Percentiles rank a stretch among this genome's conserved stretches.
These are phyloP conservation scores for Euproctis similis DNA, from an alignment of 2,888 invertebrate species.

Conservation along the genomic window DNA sequence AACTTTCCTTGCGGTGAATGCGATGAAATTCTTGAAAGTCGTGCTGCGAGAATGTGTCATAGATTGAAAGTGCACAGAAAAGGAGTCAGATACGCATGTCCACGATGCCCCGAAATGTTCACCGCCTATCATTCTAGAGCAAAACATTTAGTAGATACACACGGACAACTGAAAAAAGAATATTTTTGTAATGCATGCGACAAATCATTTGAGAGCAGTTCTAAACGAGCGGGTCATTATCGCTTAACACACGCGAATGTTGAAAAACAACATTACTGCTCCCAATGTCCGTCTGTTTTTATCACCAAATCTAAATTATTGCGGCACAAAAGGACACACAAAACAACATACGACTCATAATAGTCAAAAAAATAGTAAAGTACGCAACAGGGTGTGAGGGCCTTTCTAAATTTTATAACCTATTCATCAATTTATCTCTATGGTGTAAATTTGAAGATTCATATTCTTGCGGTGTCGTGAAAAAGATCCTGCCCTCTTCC, in stretches of 20 bases:
- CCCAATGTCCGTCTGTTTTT: slow-evolving; percentile 39
- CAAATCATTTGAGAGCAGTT: slow-evolving; percentile 45
- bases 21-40: slow-evolving; percentile 42
- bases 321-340: slow-evolving; percentile 41
- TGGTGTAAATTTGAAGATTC: too few relatives aligned
- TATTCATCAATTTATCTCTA: too few relatives aligned
- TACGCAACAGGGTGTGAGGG: too few relatives aligned
- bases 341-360: slow-evolving; percentile 14
- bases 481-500: too few relatives aligned
- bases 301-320: slow-evolving; percentile 40
- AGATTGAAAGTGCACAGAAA: slow-evolving; percentile 47
- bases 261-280: slow-evolving; percentile 36
- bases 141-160: slow-evolving; percentile 51
- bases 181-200: slow-evolving; percentile 46
- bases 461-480: too few relatives aligned
- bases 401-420: too few relatives aligned
- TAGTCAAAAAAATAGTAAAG: too few relatives aligned
- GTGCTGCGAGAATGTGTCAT: slow-evolving; percentile 50
- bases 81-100: slow-evolving; percentile 55
- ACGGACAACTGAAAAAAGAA: slow-evolving; percentile 39
- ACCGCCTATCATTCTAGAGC: slow-evolving; percentile 50
- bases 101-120: slow-evolving; percentile 54
- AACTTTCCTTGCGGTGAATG: slow-evolving; percentile 57
- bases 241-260: slow-evolving; percentile 36
- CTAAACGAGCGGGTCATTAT: slow-evolving; percentile 48